A percentile compares a stretch with the other conserved stretches of the same genome.
phyloP scores from a whole-genome alignment of 2,888 invertebrate species.

The Acleris sparsana region DNA sequence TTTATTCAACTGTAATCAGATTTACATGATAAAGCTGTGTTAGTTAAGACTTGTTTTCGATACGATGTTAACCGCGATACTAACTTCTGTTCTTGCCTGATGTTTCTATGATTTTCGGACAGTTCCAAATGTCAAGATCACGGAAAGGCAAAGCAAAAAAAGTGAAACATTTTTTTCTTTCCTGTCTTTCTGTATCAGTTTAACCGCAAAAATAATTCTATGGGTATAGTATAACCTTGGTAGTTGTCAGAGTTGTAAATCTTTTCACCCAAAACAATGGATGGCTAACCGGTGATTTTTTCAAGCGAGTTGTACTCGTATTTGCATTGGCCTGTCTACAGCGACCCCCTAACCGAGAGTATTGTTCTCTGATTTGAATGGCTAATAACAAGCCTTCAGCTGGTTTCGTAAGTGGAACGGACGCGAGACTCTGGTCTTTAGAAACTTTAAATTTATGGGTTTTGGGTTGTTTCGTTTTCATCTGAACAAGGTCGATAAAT shows the following conservation, averaged over 20 bases:
- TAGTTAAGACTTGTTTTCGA: not conserved
- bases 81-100: too few relatives aligned
- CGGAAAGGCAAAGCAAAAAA: too few relatives aligned
- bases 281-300: slow-evolving; percentile 60
- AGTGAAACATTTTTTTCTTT: too few relatives aligned
- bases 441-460: slow-evolving; percentile 59
- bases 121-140: too few relatives aligned
- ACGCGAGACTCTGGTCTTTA: slow-evolving; percentile 54
- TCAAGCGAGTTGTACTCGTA: slow-evolving; percentile 64
- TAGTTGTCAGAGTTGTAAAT: slow-evolving; percentile 46
- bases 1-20: slow-evolving; percentile 20
- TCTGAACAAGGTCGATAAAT: slow-evolving; percentile 28
- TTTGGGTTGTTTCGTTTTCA: slow-evolving; percentile 44
- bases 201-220: too few relatives aligned
- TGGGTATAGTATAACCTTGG: too few relatives aligned
- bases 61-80: too few relatives aligned
- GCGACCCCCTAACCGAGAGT: slow-evolving; percentile 68
- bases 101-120: too few relatives aligned
- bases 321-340: slow-evolving; percentile 64
- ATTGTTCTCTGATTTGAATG: slow-evolving; percentile 76
- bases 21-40: slow-evolving; percentile 2
- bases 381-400: slow-evolving; percentile 69
- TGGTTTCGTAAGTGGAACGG: slow-evolving; percentile 73
- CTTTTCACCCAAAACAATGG: slow-evolving; percentile 66
- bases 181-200: too few relatives aligned